A percentile compares a stretch with the other conserved stretches of the same genome.
phyloP scores from a whole-genome alignment of 2,888 invertebrate species.

The Mylabris sibirica region DNA sequence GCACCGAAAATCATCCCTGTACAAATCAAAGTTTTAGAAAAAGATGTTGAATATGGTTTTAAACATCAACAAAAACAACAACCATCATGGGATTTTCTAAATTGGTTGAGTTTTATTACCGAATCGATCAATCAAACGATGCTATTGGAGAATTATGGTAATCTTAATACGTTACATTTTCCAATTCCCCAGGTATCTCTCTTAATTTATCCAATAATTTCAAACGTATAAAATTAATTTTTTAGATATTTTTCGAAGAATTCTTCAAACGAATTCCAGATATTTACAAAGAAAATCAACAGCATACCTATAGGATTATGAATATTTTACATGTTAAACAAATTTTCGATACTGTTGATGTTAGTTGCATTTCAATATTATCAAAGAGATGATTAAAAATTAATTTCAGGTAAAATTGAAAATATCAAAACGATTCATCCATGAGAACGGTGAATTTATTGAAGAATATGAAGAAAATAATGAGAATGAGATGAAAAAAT shows the following conservation, averaged over 20 bases:
- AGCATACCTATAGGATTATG: constrained; percentile 72
- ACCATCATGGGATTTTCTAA: constrained; percentile 65
- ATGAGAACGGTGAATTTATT: constrained; percentile 69
- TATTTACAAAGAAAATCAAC: constrained; percentile 70
- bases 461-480: constrained; percentile 48
- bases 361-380: no score
- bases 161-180: constrained; percentile 72
- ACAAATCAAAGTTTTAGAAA: constrained; percentile 50
- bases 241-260: constrained; percentile 73
- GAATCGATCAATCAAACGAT: constrained; percentile 79
- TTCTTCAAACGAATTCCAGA: constrained; percentile 74
- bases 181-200: constrained; percentile 70
- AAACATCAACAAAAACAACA: constrained; percentile 9
- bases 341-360: constrained; percentile 74
- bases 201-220: not conserved
- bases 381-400: constrained; percentile 57
- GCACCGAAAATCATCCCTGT: constrained; percentile 51
- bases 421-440: constrained; percentile 70
- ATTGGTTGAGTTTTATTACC: constrained; percentile 79
- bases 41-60: constrained; percentile 26
- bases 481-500: constrained; percentile 52
- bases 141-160: constrained; percentile 73
- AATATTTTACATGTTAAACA: constrained; percentile 75
- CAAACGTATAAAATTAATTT: constrained; percentile 19
- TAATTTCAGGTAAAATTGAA: constrained; percentile 67